phyloP scores from a whole-genome alignment of 1,140 invertebrate genomes.

The Diabrotica undecimpunctata region DNA sequence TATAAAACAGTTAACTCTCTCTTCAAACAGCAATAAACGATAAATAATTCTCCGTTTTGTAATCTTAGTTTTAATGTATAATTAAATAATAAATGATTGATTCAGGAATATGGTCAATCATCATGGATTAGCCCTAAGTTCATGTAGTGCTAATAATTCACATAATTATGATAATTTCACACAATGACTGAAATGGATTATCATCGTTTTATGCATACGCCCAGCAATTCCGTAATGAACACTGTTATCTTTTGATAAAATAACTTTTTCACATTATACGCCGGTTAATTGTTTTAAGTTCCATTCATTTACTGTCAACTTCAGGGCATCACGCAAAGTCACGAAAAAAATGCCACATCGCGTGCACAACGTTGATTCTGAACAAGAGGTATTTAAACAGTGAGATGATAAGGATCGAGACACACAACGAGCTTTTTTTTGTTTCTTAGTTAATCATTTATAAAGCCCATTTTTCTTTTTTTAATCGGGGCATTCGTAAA shows the following conservation, averaged over 20 bases:
- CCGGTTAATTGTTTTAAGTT: constrained; percentile 1
- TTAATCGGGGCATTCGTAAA: too few species aligned
- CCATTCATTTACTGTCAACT: constrained; percentile 10
- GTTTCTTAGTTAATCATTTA: neutral
- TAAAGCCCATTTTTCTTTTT: neutral
- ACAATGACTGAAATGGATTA: too few species aligned
- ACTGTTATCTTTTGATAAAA: neutral
- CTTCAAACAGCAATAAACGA: too few species aligned
- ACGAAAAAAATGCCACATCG: constrained; percentile 1
- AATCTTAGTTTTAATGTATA: too few species aligned
- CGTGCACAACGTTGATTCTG: neutral
- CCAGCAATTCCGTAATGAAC: constrained; percentile 2
- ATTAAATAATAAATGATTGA: too few species aligned
- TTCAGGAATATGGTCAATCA: too few species aligned
- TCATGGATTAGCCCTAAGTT: too few species aligned
- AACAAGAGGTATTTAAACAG: constrained; percentile 8
- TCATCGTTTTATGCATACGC: neutral
- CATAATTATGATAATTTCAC: too few species aligned
- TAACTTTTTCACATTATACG: neutral
- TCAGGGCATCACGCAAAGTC: neutral
- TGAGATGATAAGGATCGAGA: constrained; percentile 4
- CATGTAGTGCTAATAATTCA: too few species aligned
- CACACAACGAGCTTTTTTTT: neutral
- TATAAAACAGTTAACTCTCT: too few species aligned
- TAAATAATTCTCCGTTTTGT: too few species aligned